Evolutionary conservation across 2,113 vertebrate genomes (phyloP).

Genomic region (Chionomys nivalis): DNA sequence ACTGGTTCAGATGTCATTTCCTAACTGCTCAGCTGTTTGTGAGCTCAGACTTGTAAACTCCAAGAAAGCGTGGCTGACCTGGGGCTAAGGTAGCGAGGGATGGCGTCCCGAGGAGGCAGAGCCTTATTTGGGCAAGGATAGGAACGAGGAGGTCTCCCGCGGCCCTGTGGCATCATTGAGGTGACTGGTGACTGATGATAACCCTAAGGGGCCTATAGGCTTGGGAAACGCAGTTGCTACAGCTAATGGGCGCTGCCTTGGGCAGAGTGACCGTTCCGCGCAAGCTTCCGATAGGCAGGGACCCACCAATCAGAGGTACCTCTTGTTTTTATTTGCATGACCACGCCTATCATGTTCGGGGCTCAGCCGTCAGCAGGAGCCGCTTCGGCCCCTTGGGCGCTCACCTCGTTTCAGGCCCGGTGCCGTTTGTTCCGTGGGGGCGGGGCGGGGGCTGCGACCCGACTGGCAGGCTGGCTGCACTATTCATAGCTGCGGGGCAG

Average conservation of each 20-base stretch:
- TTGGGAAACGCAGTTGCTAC: not conserved
- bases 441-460: not conserved
- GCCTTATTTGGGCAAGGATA: not conserved
- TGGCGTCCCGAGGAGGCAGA: not conserved
- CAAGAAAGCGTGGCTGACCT: not conserved
- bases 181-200: not conserved
- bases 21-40: not conserved
- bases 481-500: slow-evolving; percentile 75
- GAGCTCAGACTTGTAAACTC: not conserved
- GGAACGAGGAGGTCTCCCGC: not conserved
- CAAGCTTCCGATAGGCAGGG: not conserved
- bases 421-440: not conserved
- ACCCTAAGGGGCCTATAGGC: not conserved
- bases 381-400: not conserved
- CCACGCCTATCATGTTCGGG: not conserved
- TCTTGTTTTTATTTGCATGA: not conserved
- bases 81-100: not conserved
- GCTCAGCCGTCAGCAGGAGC: not conserved
- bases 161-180: not conserved
- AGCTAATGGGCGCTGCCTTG: not conserved
- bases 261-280: not conserved
- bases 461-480: slow-evolving; percentile 30
- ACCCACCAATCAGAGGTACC: slow-evolving; percentile 53
- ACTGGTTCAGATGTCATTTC: not conserved
- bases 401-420: not conserved